Conservation (phyloP, 2,797 vertebrate species). For the Acrocephalus scirpaceus region DNA sequence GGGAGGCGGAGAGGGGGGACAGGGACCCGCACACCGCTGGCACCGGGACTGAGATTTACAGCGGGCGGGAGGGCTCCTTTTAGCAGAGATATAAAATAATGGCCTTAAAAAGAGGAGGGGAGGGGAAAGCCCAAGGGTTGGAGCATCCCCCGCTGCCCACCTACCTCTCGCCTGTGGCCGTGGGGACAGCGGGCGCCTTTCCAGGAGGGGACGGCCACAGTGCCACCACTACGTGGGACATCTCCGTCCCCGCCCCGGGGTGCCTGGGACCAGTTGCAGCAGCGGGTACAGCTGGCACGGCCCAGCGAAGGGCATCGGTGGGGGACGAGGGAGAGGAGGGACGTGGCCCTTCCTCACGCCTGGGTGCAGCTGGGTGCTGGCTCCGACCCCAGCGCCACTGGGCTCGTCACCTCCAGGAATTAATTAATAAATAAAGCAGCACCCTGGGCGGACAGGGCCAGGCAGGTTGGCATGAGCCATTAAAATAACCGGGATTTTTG, state of each 20-base stretch:
- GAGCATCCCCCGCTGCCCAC: neutral
- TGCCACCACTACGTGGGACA: neutral
- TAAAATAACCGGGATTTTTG: neutral
- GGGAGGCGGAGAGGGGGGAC: neutral
- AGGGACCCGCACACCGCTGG: neutral
- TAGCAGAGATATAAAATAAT: rapidly evolving
- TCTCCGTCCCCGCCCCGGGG: neutral
- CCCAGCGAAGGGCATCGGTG: neutral
- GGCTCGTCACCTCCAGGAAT: neutral
- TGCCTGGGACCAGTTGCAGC: neutral
- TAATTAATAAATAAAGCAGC: neutral
- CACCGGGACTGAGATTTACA: neutral
- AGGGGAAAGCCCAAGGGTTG: neutral
- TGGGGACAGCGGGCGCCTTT: neutral
- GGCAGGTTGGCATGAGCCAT: rapidly evolving
- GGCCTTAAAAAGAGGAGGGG: neutral
- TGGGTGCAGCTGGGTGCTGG: neutral
- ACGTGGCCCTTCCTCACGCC: neutral
- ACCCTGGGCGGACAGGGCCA: rapidly evolving
- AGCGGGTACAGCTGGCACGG: neutral
- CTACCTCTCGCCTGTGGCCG: slow-evolving; percentile 13
- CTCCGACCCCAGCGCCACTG: rapidly evolving
- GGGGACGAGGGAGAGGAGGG: neutral
- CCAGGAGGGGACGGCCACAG: neutral
- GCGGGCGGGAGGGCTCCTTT: neutral